A percentile compares a stretch with the other conserved stretches of the same genome.
phyloP scores from a whole-genome alignment of 2,113 vertebrate genomes.

The Nannospalax galili region DNA sequence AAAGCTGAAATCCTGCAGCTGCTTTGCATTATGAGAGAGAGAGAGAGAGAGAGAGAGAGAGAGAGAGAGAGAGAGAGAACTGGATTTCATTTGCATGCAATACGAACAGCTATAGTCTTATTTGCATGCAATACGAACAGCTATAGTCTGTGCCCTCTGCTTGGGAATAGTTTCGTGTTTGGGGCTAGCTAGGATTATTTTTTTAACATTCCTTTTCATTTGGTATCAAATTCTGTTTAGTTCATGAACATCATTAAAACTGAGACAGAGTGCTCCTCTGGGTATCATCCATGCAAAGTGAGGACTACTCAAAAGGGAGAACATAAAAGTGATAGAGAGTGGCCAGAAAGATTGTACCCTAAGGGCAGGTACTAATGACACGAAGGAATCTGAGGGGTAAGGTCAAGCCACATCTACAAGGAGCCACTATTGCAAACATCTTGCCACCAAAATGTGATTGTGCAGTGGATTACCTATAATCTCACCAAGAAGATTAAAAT shows the following conservation, averaged over 20 bases:
- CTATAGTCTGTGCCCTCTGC: not conserved
- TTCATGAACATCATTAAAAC: conserved; percentile 60
- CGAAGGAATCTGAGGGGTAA: not conserved
- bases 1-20: conserved; percentile 69
- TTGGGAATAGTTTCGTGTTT: conserved; percentile 62
- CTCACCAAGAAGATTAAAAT: conserved; percentile 9
- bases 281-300: conserved; percentile 44
- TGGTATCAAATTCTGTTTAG: conserved; percentile 73
- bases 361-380: conserved; percentile 9
- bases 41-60: conserved; percentile 58
- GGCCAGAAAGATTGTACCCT: conserved; percentile 9
- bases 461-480: not conserved
- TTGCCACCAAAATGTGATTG: conserved; percentile 38
- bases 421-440: conserved; percentile 11
- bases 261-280: conserved; percentile 30
- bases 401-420: not conserved
- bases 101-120: conserved; percentile 61
- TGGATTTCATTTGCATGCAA: conserved; percentile 71
- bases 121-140: conserved; percentile 70
- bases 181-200: not conserved
- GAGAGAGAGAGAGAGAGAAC: conserved; percentile 34
- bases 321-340: conserved; percentile 5
- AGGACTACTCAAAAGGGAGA: conserved; percentile 48
- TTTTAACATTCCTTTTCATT: conserved; percentile 62
- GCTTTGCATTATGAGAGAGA: conserved; percentile 59